A percentile compares a stretch with the other conserved stretches of the same genome.
phyloP scores from a whole-genome alignment of 2,888 invertebrate genomes.

The Xestia ashworthii region DNA sequence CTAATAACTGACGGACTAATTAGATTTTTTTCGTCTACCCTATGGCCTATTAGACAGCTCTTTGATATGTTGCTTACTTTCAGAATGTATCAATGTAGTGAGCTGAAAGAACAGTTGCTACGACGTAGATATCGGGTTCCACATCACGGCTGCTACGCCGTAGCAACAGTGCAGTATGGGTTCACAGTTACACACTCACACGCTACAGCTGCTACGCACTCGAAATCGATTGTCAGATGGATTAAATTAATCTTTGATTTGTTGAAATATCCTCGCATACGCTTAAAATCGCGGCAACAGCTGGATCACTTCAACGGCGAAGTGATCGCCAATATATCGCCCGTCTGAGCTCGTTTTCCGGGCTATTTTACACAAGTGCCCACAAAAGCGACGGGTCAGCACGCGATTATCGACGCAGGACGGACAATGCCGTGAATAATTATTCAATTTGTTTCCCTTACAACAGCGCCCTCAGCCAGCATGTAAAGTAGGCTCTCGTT shows the following conservation, averaged over 20 bases:
- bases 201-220: not conserved
- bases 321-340: conserved; percentile 64
- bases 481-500: conserved; percentile 63
- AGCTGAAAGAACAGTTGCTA: not conserved
- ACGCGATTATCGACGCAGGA: conserved; percentile 78
- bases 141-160: not conserved
- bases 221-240: not conserved
- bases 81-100: not conserved
- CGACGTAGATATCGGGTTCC: not conserved
- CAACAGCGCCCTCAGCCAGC: conserved; percentile 49
- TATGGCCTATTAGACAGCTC: not conserved
- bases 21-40: no score
- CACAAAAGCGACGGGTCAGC: conserved; percentile 80
- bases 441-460: conserved; percentile 86
- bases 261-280: conserved; percentile 11
- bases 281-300: conserved; percentile 38
- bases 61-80: not conserved
- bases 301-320: conserved; percentile 46
- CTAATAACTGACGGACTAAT: no score
- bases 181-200: not conserved
- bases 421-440: conserved; percentile 82
- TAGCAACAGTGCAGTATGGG: not conserved
- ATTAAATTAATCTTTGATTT: conserved; percentile 28
- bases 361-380: conserved; percentile 72
- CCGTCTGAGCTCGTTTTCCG: conserved; percentile 61